These are phyloP conservation scores for Drosophila basisetae DNA, from an alignment of 2,888 invertebrate genomes.

Conservation along the genomic window DNA sequence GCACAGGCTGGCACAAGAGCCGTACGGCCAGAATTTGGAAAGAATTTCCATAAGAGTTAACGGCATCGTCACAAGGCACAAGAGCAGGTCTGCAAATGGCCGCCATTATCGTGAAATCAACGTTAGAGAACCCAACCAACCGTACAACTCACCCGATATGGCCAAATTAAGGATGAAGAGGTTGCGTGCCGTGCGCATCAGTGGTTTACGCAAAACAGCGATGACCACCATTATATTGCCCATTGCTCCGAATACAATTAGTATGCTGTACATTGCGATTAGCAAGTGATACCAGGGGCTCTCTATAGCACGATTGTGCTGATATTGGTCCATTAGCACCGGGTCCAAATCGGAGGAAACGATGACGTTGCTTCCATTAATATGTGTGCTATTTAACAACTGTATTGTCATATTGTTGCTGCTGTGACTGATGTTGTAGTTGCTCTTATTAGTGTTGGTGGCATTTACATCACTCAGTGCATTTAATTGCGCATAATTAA, in stretches of 20 bases:
- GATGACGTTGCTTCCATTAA: constrained; percentile 35
- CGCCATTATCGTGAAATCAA: constrained; percentile 23
- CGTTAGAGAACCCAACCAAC: neutral
- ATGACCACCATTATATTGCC: constrained; percentile 95
- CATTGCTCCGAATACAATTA: constrained; percentile 92
- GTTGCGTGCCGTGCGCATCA: constrained; percentile 96
- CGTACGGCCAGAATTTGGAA: constrained; percentile 94
- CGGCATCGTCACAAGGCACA: constrained; percentile 96
- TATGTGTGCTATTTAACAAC: constrained; percentile 29
- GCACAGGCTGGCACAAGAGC: constrained; percentile 90
- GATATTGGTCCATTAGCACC: constrained; percentile 86
- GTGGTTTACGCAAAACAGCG: constrained; percentile 92
- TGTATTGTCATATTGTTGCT: constrained; percentile 25
- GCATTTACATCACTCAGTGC: constrained; percentile 15
- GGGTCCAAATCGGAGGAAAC: constrained; percentile 61
- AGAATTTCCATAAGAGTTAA: constrained; percentile 94
- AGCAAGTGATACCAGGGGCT: constrained; percentile 89
- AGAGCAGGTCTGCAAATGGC: constrained; percentile 88
- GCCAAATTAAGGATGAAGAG: constrained; percentile 97
- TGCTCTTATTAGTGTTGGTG: neutral
- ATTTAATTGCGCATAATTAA: constrained; percentile 25
- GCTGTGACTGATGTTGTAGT: constrained; percentile 15
- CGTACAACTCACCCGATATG: constrained; percentile 86
- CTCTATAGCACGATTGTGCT: constrained; percentile 90
- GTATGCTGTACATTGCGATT: constrained; percentile 89